Conservation (phyloP, 2,113 vertebrate species). For the Lichenostomus cassidix region DNA sequence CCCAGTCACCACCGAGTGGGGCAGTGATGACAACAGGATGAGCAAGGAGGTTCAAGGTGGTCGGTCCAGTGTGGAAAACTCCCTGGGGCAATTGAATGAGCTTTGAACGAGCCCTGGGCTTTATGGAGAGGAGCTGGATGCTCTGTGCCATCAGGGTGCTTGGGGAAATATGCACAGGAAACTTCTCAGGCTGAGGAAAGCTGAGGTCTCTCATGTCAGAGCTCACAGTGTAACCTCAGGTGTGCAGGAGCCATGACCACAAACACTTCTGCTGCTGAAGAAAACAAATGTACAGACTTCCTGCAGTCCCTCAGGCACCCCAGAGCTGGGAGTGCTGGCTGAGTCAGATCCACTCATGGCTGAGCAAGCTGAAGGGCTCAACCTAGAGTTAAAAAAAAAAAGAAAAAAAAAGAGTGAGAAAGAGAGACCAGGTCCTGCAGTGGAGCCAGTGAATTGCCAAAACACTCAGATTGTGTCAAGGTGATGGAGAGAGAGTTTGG, state of each 20-base stretch:
- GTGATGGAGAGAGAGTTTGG: not conserved
- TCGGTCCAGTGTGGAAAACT: fast-evolving
- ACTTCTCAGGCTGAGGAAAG: not conserved
- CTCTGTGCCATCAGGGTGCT: not conserved
- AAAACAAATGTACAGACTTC: not conserved
- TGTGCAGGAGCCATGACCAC: not conserved
- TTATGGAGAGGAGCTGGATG: not conserved
- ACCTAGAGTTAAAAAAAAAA: not conserved
- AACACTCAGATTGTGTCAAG: not conserved
- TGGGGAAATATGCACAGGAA: too few relatives aligned
- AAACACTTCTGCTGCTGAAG: not conserved
- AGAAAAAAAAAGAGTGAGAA: not conserved
- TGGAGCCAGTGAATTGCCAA: not conserved
- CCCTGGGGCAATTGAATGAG: not conserved
- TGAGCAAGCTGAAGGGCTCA: not conserved
- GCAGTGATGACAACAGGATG: not conserved
- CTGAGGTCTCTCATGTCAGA: not conserved
- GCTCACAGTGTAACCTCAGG: too few relatives aligned
- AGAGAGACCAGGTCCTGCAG: not conserved
- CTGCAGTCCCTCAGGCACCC: not conserved
- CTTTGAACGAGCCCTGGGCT: not conserved
- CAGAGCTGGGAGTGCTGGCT: not conserved
- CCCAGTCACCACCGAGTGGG: fast-evolving
- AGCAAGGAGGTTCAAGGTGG: not conserved
- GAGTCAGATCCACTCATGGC: not conserved